Percentiles rank a stretch among this genome's conserved stretches.
These are phyloP conservation scores for Umimayanthus kanabou DNA, from an alignment of 92 coral and sea anemone genomes.

Conservation along the genomic window DNA sequence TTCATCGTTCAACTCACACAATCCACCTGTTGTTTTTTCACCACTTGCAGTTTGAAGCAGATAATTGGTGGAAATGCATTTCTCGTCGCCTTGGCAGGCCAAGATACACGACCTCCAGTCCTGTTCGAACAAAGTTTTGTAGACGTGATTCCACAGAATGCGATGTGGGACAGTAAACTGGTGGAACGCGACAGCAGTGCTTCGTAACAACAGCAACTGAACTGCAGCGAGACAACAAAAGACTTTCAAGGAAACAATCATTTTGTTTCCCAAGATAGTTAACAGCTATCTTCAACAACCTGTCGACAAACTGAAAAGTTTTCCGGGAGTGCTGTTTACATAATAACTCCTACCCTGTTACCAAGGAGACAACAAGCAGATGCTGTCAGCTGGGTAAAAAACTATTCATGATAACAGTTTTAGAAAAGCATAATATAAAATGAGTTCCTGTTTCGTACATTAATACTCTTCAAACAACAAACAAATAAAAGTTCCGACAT, in stretches of 20 bases:
- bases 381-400: too few relatives aligned
- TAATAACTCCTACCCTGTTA: too few relatives aligned
- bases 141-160: neutral
- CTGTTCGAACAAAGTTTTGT: neutral
- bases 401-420: too few relatives aligned
- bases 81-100: neutral
- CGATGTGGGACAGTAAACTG: neutral
- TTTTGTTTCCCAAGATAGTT: neutral
- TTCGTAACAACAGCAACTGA: neutral
- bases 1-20: neutral
- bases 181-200: neutral
- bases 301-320: too few relatives aligned
- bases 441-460: too few relatives aligned
- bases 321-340: too few relatives aligned
- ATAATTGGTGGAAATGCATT: neutral
- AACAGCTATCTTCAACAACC: too few relatives aligned
- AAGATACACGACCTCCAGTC: constrained; percentile 1
- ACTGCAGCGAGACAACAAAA: neutral
- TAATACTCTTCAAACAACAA: too few relatives aligned
- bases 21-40: neutral
- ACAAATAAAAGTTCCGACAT: too few relatives aligned
- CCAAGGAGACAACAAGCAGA: too few relatives aligned
- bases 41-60: neutral
- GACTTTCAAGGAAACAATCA: neutral
- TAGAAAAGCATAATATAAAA: too few relatives aligned